These are phyloP conservation scores for Psilanteris sp. DNA, from an alignment of 1,140 invertebrate species.

Conservation along the genomic window DNA sequence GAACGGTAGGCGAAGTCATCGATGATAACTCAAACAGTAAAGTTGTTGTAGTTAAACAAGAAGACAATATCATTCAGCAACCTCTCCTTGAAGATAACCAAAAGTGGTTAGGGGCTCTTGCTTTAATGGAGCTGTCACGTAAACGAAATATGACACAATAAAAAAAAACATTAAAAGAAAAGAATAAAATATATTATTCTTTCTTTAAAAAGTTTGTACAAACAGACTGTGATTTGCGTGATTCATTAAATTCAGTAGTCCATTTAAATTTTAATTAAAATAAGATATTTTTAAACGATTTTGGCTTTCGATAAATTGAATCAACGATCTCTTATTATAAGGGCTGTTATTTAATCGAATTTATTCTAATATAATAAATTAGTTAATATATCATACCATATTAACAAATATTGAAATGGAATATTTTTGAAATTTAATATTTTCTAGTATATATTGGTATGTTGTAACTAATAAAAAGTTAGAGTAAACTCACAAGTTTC, in stretches of 20 bases:
- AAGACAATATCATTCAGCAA: slow-evolving; percentile 65
- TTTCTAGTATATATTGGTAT: too few species aligned
- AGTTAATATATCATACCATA: slow-evolving; percentile 11
- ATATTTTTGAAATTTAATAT: too few species aligned
- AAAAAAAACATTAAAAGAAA: slow-evolving; percentile 35
- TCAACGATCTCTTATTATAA: too few species aligned
- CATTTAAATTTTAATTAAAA: neutral
- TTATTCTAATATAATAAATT: too few species aligned
- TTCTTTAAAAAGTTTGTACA: too few species aligned
- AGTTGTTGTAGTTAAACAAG: slow-evolving; percentile 69
- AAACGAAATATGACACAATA: slow-evolving; percentile 69
- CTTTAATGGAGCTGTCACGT: slow-evolving; percentile 84
- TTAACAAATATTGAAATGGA: too few species aligned
- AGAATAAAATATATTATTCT: too few species aligned
- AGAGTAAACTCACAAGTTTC: too few species aligned
- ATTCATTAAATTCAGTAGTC: slow-evolving; percentile 20
- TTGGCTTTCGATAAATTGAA: slow-evolving; percentile 50
- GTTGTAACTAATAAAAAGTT: too few species aligned
- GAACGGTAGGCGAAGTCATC: slow-evolving; percentile 20
- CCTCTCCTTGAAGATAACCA: slow-evolving; percentile 78
- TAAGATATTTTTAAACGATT: slow-evolving; percentile 25
- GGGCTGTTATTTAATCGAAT: neutral
- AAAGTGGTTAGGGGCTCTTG: slow-evolving; percentile 83
- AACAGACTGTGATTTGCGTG: slow-evolving; percentile 76
- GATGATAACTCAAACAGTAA: slow-evolving; percentile 56